phyloP scores from a whole-genome alignment of 92 coral and sea anemone species.

The Zoanthus sociatus region DNA sequence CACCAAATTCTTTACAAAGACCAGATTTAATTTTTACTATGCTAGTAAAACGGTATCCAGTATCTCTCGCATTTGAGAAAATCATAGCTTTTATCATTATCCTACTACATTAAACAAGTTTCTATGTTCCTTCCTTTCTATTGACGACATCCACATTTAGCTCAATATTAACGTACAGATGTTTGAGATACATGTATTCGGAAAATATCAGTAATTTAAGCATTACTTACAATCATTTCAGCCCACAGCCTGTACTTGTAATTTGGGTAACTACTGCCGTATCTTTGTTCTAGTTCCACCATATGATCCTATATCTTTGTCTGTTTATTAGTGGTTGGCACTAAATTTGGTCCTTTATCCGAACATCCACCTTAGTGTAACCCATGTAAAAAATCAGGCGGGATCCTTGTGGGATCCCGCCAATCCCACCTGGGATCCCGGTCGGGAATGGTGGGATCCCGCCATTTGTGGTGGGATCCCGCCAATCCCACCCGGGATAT shows the following conservation, averaged over 20 bases:
- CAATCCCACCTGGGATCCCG: too few species aligned
- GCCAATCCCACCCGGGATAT: too few species aligned
- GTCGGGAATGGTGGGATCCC: too few species aligned
- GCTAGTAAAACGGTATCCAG: neutral
- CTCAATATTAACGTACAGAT: slow-evolving; percentile 4
- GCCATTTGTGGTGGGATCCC: too few species aligned
- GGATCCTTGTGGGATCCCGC: too few species aligned
- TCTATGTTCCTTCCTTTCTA: neutral
- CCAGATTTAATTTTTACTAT: slow-evolving; percentile 12
- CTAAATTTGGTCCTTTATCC: neutral
- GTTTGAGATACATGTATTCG: slow-evolving; percentile 3
- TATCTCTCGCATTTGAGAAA: neutral
- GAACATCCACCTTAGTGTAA: slow-evolving; percentile 4
- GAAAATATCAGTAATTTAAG: neutral
- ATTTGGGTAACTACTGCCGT: slow-evolving; percentile 39
- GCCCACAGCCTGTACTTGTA: slow-evolving; percentile 60
- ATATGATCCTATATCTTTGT: slow-evolving; percentile 8
- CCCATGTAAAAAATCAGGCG: too few species aligned
- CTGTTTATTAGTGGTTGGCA: slow-evolving; percentile 8
- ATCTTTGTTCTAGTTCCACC: slow-evolving; percentile 7
- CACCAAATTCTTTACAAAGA: neutral
- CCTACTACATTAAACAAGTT: slow-evolving; percentile 7
- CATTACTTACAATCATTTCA: slow-evolving; percentile 53
- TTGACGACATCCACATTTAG: neutral
- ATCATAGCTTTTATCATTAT: neutral